A percentile compares a stretch with the other conserved stretches of the same genome.
These are phyloP conservation scores for Bedellia somnulentella DNA, from an alignment of 2,888 invertebrate genomes.

Conservation along the genomic window DNA sequence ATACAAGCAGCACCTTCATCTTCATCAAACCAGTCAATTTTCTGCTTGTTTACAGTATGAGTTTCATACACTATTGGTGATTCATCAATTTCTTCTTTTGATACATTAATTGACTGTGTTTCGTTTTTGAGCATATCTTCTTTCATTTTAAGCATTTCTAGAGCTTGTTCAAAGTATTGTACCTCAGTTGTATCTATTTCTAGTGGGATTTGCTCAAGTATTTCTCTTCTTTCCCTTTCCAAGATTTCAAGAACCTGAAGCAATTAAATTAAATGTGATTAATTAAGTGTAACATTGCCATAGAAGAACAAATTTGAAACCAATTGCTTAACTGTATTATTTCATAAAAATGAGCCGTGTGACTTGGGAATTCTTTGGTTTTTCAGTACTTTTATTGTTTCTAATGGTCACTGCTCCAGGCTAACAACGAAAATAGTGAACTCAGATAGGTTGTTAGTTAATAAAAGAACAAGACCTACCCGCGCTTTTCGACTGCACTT, in stretches of 20 bases:
- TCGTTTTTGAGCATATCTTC: slow-evolving; percentile 20
- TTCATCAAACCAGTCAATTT: slow-evolving; percentile 43
- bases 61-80: slow-evolving; percentile 28
- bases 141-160: slow-evolving; percentile 66
- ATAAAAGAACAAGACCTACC: no score
- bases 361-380: no score
- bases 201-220: slow-evolving; percentile 64
- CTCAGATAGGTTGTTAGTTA: no score
- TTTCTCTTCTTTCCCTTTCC: slow-evolving; percentile 70
- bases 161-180: slow-evolving; percentile 83
- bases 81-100: slow-evolving; percentile 12
- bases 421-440: no score
- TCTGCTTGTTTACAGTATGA: slow-evolving; percentile 27
- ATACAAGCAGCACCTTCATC: slow-evolving; percentile 38
- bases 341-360: no score
- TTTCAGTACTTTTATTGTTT: no score
- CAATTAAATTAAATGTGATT: neutral
- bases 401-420: no score
- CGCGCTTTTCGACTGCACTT: no score
- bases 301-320: no score
- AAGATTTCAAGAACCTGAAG: slow-evolving; percentile 69
- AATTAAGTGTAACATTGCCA: no score
- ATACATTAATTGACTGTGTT: no score
- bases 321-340: no score
- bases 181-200: slow-evolving; percentile 79